Evolutionary conservation across 2,888 invertebrate species (phyloP), one percentile per base, ranked within the genome.

Genomic region (Pterostichus madidus): DNA sequence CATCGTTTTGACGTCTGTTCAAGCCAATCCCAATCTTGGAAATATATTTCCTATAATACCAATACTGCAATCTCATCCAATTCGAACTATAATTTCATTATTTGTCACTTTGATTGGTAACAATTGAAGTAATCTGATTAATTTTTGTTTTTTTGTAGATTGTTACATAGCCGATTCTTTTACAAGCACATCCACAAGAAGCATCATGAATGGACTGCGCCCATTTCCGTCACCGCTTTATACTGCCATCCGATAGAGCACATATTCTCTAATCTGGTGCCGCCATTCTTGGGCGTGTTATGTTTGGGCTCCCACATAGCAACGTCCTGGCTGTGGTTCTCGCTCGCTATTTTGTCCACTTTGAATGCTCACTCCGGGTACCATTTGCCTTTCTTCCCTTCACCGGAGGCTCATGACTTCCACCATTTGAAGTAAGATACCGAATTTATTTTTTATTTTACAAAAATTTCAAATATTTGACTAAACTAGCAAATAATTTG

Each of bases 171-270:
- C 86, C 93, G 94, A 84, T 90, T 91, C 85, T 89, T 97, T 78
- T 97, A 97, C 90, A 95, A 95, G 87, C 92, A 93, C 87, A 95
- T 97, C 85, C 97, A 97, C 90, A 97, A 97, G 89, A 93, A 94
- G 86, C 97, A 97, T 88, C 97, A 97, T 86, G 96, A 97, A 89
- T 97, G 96, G 96, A 96, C 95, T 0, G 95, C 96, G 0, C 96
- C 97, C 0, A 94, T 97, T 77, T 95, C 96, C n/a, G 93, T 96
- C 3, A 94, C 95, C 0, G 94, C 95, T 11, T 91, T 96, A 56
- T 96, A 96, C 89, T 95, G 95, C 86, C 96, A 96, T 90, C 96
- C 96, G 0, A 88, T 95, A 59, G 93, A 94, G 87, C 96, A 96
- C 88, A 90, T 96, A 81, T 91, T 96, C 84, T 95, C 95, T 64